Percentiles rank a stretch among this genome's conserved stretches.
These are phyloP conservation scores for Equus przewalskii DNA, from an alignment of 2,113 vertebrate species.

Conservation along the genomic window DNA sequence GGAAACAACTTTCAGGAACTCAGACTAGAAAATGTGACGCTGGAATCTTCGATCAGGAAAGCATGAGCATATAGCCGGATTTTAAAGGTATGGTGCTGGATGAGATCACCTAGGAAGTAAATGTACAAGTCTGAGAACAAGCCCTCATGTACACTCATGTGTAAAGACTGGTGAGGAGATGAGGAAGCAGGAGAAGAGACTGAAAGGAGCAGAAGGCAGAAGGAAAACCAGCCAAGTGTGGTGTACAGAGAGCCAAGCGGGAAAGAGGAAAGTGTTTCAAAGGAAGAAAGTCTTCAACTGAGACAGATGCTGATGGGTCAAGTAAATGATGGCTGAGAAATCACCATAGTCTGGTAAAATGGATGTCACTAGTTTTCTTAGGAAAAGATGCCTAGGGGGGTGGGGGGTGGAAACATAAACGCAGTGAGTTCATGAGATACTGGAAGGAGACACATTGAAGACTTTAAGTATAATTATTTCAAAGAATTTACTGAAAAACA, in stretches of 20 bases:
- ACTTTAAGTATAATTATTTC: background rate
- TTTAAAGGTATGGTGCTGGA: background rate
- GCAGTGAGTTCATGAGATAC: background rate
- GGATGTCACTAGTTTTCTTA: background rate
- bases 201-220: background rate
- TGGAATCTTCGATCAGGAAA: background rate
- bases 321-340: background rate
- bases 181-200: background rate
- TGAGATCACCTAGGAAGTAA: background rate
- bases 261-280: background rate
- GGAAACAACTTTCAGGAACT: background rate
- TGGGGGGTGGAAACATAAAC: background rate
- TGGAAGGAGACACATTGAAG: background rate
- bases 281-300: background rate
- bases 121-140: background rate
- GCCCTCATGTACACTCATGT: background rate
- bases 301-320: background rate
- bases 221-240: background rate
- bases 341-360: too few species aligned
- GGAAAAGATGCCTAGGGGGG: background rate
- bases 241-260: background rate
- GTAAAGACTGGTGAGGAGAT: background rate
- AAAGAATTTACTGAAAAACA: background rate
- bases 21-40: background rate
- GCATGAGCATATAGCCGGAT: background rate